These are phyloP conservation scores for Acleris sparsana DNA, from an alignment of 2,888 invertebrate genomes.

Conservation along the genomic window DNA sequence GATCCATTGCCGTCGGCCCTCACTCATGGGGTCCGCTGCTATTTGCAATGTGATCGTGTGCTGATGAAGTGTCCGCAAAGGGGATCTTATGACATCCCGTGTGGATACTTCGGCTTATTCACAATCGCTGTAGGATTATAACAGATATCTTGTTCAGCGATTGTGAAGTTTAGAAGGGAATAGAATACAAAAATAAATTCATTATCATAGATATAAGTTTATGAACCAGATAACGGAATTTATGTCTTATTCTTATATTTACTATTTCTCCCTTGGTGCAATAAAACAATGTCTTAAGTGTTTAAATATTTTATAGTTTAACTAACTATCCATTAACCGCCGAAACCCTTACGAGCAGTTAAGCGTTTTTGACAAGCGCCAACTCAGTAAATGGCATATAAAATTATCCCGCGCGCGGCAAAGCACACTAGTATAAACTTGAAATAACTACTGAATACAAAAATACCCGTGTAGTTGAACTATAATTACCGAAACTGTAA, in stretches of 20 bases:
- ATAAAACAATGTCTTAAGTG: neutral
- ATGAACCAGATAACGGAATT: too few relatives aligned
- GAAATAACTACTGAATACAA: conserved; percentile 12
- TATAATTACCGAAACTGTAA: conserved; percentile 39
- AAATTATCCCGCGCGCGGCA: conserved; percentile 21
- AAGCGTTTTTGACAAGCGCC: conserved; percentile 25
- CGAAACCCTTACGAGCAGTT: conserved; percentile 17
- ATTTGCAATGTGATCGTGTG: conserved; percentile 65
- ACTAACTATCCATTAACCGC: conserved; percentile 10
- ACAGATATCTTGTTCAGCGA: too few relatives aligned
- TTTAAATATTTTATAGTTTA: neutral
- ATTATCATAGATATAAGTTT: too few relatives aligned
- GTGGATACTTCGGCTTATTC: neutral
- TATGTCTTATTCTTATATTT: too few relatives aligned
- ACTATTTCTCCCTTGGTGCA: too few relatives aligned
- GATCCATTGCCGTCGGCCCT: conserved; percentile 70
- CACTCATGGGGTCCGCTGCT: conserved; percentile 62
- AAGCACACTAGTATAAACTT: conserved; percentile 3
- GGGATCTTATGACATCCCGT: conserved; percentile 42
- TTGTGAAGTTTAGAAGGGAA: neutral
- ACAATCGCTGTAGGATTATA: neutral
- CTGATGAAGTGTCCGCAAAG: conserved; percentile 65
- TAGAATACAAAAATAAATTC: neutral
- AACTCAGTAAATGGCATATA: conserved; percentile 28
- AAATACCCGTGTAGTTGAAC: conserved; percentile 15